Conservation (phyloP, 2,113 vertebrate species). For the Pardalotus punctatus region DNA sequence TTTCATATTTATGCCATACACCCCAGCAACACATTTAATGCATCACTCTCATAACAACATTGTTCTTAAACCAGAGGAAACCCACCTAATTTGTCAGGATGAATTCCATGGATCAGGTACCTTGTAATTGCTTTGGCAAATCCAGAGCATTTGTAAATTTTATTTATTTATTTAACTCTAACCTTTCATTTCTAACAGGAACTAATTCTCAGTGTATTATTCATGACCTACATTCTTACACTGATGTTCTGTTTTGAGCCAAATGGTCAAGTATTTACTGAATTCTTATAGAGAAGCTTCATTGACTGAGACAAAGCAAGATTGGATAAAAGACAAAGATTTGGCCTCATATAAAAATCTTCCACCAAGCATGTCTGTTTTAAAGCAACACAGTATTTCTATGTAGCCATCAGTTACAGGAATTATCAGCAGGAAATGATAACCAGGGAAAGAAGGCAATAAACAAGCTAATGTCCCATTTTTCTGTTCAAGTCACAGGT, state of each 20-base stretch:
- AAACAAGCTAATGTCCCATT: background rate
- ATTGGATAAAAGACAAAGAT: background rate
- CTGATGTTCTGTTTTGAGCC: background rate
- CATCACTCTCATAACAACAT: background rate
- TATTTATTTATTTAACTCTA: constrained; percentile 15
- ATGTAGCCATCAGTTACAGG: background rate
- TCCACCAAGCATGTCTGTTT: background rate
- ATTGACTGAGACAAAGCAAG: background rate
- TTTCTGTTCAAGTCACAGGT: background rate
- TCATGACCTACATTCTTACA: background rate
- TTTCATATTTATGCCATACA: constrained; percentile 17
- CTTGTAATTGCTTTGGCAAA: background rate
- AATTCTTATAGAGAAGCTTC: background rate
- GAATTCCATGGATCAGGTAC: background rate
- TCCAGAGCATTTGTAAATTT: background rate
- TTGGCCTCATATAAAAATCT: background rate
- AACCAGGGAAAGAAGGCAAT: background rate
- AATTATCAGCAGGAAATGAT: background rate
- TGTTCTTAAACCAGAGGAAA: constrained; percentile 38
- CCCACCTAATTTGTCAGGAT: constrained; percentile 18
- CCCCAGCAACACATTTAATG: constrained; percentile 16
- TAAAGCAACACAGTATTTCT: background rate
- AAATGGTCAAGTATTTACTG: background rate
- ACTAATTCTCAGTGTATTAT: background rate
- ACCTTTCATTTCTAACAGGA: background rate